A percentile compares a stretch with the other conserved stretches of the same genome.
phyloP scores from a whole-genome alignment of 2,113 vertebrate genomes.

The Burhinus oedicnemus region DNA sequence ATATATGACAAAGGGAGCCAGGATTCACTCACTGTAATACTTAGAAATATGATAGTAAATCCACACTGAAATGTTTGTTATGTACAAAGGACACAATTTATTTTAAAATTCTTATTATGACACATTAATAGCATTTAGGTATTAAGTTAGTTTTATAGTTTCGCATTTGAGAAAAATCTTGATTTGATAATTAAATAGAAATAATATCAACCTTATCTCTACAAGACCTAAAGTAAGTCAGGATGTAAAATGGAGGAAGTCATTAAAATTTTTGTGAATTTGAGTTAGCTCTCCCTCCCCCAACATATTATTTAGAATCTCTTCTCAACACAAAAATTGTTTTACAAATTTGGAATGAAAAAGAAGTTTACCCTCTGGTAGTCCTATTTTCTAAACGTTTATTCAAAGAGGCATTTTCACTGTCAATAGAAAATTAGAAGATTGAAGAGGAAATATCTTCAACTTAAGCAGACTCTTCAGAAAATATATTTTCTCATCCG shows the following conservation, averaged over 20 bases:
- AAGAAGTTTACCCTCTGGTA: background rate
- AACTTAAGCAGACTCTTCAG: background rate
- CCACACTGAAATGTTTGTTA: background rate
- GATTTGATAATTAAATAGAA: background rate
- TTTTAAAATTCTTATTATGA: background rate
- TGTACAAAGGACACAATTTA: background rate
- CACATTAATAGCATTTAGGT: background rate
- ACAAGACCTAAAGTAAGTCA: background rate
- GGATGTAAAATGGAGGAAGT: background rate
- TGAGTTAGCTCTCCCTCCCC: background rate
- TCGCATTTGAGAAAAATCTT: background rate
- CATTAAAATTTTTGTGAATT: background rate
- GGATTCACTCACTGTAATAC: background rate
- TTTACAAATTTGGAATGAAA: background rate
- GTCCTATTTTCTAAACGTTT: background rate
- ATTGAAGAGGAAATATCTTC: background rate
- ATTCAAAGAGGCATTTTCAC: background rate
- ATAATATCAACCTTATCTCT: background rate
- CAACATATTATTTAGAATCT: background rate
- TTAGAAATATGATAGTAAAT: background rate
- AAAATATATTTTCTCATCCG: background rate
- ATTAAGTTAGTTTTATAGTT: background rate
- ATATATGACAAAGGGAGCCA: background rate
- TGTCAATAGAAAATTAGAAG: background rate
- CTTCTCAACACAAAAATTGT: background rate